Evolutionary conservation across 2,888 invertebrate species (phyloP).

Genomic region (Agrochola lota): DNA sequence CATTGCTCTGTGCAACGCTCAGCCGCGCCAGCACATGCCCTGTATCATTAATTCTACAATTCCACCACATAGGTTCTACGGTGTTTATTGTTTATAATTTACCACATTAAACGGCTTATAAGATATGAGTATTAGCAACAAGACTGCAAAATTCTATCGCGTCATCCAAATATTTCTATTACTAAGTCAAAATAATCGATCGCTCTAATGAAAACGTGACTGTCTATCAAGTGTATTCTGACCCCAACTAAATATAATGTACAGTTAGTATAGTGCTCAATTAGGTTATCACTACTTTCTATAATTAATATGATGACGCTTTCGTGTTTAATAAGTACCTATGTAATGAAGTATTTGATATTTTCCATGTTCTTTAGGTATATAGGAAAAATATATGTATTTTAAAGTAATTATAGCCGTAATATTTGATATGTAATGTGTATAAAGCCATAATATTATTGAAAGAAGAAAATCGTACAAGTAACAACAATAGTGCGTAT

Average conservation of each 20-base stretch:
- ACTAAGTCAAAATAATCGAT: constrained; percentile 10
- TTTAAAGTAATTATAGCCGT: too few species aligned
- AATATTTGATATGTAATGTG: too few species aligned
- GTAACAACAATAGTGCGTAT: neutral
- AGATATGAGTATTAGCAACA: neutral
- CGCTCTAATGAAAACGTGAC: neutral
- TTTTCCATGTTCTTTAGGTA: too few species aligned
- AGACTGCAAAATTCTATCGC: neutral
- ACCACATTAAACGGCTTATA: neutral
- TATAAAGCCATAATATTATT: neutral
- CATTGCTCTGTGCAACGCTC: neutral
- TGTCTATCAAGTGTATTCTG: constrained; percentile 20
- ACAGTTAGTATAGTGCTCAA: too few species aligned
- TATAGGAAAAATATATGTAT: too few species aligned
- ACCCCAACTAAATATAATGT: constrained; percentile 30
- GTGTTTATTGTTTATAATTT: neutral
- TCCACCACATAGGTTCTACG: neutral
- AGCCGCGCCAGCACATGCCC: neutral
- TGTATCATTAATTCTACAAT: neutral
- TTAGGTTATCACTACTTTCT: too few species aligned
- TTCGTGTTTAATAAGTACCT: too few species aligned
- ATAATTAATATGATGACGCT: too few species aligned
- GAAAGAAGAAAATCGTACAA: neutral
- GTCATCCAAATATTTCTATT: constrained; percentile 9
- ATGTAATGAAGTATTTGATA: too few species aligned